These are phyloP conservation scores for Neoseiulus cucumeris DNA, from an alignment of 1,140 invertebrate genomes.

Conservation along the genomic window DNA sequence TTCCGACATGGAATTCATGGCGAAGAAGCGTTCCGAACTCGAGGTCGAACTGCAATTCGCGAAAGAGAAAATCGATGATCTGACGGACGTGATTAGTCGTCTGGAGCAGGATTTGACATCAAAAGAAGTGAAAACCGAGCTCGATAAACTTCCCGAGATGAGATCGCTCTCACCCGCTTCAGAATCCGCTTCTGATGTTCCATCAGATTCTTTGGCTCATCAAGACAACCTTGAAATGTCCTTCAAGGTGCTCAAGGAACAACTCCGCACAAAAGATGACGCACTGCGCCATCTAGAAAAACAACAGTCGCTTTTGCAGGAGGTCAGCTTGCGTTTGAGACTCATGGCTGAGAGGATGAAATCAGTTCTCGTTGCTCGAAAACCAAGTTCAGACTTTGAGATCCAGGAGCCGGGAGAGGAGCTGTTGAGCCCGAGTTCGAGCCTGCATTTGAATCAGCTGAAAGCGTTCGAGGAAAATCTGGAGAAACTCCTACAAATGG, in stretches of 20 bases:
- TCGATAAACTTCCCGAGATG: neutral
- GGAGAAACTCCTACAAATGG: neutral
- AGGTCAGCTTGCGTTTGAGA: neutral
- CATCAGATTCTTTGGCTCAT: neutral
- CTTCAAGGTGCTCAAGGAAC: neutral
- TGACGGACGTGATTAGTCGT: neutral
- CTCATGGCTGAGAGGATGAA: neutral
- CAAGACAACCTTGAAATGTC: neutral
- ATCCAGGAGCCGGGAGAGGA: slow-evolving; percentile 5
- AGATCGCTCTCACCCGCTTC: slow-evolving; percentile 6
- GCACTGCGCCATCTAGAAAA: neutral
- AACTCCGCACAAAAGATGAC: neutral
- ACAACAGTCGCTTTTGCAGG: neutral
- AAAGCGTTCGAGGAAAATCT: neutral
- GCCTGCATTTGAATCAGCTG: neutral
- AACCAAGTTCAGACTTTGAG: neutral
- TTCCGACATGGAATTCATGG: neutral
- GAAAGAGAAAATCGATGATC: neutral
- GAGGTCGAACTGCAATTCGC: neutral
- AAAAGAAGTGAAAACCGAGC: neutral
- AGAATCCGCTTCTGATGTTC: neutral
- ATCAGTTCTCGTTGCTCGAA: neutral
- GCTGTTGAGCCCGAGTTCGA: neutral
- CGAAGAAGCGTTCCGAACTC: neutral
- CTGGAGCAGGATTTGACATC: slow-evolving; percentile 1